phyloP scores from a whole-genome alignment of 2,888 invertebrate species.

The Stegophylla sp. region DNA sequence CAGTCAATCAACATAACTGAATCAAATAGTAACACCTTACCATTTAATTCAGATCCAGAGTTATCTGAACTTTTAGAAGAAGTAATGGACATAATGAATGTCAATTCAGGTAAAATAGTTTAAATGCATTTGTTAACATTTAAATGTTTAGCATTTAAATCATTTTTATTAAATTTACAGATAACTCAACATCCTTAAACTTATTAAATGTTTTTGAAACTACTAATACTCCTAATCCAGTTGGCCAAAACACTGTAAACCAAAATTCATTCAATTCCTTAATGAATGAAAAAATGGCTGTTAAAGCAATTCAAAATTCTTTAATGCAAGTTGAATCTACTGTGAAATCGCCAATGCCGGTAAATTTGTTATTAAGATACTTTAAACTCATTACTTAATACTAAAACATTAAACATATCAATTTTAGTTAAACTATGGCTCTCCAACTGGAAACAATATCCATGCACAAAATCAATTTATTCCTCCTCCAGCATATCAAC shows the following conservation, averaged over 20 bases:
- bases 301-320: slow-evolving; percentile 87
- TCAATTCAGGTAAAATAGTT: slow-evolving; percentile 13
- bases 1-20: slow-evolving; percentile 18
- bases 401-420: not conserved
- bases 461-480: slow-evolving; percentile 43
- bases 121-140: not conserved
- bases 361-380: not conserved
- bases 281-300: slow-evolving; percentile 79
- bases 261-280: slow-evolving; percentile 42
- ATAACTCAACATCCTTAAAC: slow-evolving; percentile 43
- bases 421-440: slow-evolving; percentile 45
- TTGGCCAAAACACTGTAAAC: slow-evolving; percentile 23
- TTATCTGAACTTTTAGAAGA: slow-evolving; percentile 85
- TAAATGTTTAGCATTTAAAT: not conserved
- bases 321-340: slow-evolving; percentile 84
- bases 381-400: not conserved
- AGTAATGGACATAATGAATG: slow-evolving; percentile 81
- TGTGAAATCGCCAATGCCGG: slow-evolving; percentile 69
- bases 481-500: slow-evolving; percentile 46
- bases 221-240: not conserved
- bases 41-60: slow-evolving; percentile 70
- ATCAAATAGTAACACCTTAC: slow-evolving; percentile 20
- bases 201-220: slow-evolving; percentile 42
- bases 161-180: slow-evolving; percentile 20
- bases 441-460: not conserved